Conservation (phyloP, 2,113 vertebrate species). For the Corythoichthys haematopterus region DNA sequence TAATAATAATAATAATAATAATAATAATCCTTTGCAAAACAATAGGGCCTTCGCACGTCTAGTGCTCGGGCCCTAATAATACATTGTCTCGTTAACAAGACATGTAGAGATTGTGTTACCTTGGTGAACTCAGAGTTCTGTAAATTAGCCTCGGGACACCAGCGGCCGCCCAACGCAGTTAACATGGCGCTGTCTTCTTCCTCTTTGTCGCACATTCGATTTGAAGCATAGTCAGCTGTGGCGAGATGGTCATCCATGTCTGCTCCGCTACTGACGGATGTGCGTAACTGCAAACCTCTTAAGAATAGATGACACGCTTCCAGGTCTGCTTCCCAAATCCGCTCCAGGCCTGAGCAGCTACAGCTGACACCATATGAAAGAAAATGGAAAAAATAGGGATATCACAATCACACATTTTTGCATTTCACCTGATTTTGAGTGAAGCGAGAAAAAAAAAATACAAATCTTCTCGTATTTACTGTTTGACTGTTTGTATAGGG, state of each 20-base stretch:
- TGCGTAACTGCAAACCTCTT: conserved; percentile 72
- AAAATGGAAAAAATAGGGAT: too few species aligned
- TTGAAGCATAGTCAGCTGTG: conserved; percentile 32
- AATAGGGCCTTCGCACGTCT: too few species aligned
- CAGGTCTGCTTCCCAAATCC: conserved; percentile 85
- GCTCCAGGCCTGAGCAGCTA: conserved; percentile 73
- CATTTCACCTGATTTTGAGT: too few species aligned
- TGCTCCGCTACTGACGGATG: conserved; percentile 52
- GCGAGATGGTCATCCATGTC: conserved; percentile 61
- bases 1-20: too few species aligned
- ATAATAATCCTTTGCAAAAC: too few species aligned
- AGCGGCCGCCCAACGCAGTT: conserved; percentile 56
- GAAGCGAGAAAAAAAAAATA: too few species aligned
- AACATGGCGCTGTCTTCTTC: conserved; percentile 68
- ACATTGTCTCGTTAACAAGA: conserved; percentile 16
- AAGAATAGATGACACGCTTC: conserved; percentile 83
- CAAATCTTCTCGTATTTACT: too few species aligned
- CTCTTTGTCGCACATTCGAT: conserved; percentile 49
- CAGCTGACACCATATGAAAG: conserved; percentile 57
- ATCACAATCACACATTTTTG: too few species aligned
- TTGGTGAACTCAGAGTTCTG: conserved; percentile 74
- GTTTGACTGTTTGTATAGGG: too few species aligned
- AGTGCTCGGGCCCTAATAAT: too few species aligned
- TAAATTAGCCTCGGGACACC: conserved; percentile 50
- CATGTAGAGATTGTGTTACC: conserved; percentile 62